A percentile compares a stretch with the other conserved stretches of the same genome.
Conservation (phyloP, 2,888 invertebrate species). For the Drosophila mettleri region DNA sequence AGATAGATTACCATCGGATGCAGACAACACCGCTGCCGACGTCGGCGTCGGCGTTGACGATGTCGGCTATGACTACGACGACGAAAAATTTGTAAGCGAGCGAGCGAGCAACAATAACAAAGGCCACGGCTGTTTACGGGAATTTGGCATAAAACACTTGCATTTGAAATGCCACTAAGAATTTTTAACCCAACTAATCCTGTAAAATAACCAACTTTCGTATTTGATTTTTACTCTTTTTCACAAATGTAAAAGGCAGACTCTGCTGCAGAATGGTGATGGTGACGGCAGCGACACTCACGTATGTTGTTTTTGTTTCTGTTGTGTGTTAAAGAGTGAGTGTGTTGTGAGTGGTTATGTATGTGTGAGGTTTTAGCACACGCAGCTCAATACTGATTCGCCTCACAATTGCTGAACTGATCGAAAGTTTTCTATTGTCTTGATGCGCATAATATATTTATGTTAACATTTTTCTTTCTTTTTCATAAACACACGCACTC, state of each 20-base stretch:
- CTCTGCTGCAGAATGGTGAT: conserved; percentile 54
- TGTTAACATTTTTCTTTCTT: conserved; percentile 40
- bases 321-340: conserved; percentile 47
- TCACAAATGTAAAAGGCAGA: conserved; percentile 55
- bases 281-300: conserved; percentile 74
- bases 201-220: conserved; percentile 54
- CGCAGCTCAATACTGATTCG: conserved; percentile 42
- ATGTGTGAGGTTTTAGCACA: conserved; percentile 41
- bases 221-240: conserved; percentile 54
- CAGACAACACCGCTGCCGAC: conserved; percentile 40
- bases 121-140: conserved; percentile 58
- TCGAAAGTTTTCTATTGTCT: conserved; percentile 35
- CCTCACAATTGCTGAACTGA: conserved; percentile 40
- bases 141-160: conserved; percentile 53
- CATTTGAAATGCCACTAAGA: conserved; percentile 31
- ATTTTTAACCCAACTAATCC: conserved; percentile 60
- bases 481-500: conserved; percentile 67
- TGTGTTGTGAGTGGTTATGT: conserved; percentile 37
- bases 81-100: conserved; percentile 37
- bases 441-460: conserved; percentile 51
- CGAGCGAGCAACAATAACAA: conserved; percentile 59
- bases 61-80: conserved; percentile 6
- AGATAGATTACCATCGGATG: conserved; percentile 61
- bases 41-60: conserved; percentile 11
- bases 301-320: conserved; percentile 69